Evolutionary conservation across 1,140 invertebrate genomes (phyloP).

Genomic region (Lordiphosa mommai): DNA sequence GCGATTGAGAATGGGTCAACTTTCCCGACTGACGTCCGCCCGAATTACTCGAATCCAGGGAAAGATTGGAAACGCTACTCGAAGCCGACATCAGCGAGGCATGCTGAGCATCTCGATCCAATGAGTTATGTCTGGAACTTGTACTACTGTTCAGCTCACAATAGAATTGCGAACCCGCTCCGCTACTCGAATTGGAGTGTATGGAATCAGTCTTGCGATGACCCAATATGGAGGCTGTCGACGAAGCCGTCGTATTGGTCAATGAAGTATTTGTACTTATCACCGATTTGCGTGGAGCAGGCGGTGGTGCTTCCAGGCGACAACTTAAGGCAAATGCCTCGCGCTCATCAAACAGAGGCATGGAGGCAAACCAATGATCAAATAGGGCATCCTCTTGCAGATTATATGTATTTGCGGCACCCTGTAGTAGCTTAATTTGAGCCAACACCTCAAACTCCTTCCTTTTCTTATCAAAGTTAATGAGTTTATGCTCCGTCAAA

Average conservation of each 20-base stretch:
- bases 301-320: constrained; percentile 89
- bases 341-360: constrained; percentile 92
- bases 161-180: constrained; percentile 90
- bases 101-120: constrained; percentile 87
- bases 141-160: constrained; percentile 75
- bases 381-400: constrained; percentile 91
- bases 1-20: constrained; percentile 66
- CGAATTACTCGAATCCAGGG: constrained; percentile 76
- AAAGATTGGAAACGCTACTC: constrained; percentile 85
- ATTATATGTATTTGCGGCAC: constrained; percentile 98
- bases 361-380: constrained; percentile 95
- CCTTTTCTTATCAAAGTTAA: constrained; percentile 98
- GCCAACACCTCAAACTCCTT: constrained; percentile 99
- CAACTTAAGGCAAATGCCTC: constrained; percentile 95
- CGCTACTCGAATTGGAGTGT: constrained; percentile 92
- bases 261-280: constrained; percentile 63
- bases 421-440: constrained; percentile 96
- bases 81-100: constrained; percentile 89
- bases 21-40: constrained; percentile 71
- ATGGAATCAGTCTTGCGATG: constrained; percentile 95
- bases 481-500: constrained; percentile 88
- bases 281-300: constrained; percentile 67
- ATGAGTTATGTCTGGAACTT: constrained; percentile 88
- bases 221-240: constrained; percentile 53
- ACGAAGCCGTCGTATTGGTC: constrained; percentile 80